Evolutionary conservation across 2,113 vertebrate genomes (phyloP).

Genomic region (Coracopsis vasa): DNA sequence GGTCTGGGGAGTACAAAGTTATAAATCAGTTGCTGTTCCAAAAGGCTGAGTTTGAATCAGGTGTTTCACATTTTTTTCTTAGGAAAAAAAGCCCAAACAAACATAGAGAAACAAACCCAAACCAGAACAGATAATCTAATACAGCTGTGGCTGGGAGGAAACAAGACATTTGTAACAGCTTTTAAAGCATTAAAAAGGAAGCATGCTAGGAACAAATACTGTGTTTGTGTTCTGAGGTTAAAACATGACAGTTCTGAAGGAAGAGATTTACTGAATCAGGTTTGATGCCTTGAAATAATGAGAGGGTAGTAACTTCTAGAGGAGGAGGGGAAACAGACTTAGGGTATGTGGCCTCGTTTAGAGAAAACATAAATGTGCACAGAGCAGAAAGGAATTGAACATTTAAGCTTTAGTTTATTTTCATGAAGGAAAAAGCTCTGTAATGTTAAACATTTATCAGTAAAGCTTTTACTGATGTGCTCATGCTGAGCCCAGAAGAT

Average conservation of each 20-base stretch:
- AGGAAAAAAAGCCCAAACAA: neutral
- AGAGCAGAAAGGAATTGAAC: neutral
- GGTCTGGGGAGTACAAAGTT: neutral
- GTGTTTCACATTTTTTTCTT: neutral
- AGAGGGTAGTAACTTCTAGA: neutral
- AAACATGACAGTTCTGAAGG: conserved; percentile 54
- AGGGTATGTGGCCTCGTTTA: conserved; percentile 18
- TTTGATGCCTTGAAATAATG: conserved; percentile 57
- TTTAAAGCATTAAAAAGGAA: conserved; percentile 60
- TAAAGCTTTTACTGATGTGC: neutral
- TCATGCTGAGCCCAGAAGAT: neutral
- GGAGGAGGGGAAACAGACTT: neutral
- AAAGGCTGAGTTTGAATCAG: conserved; percentile 33
- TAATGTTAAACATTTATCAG: conserved; percentile 22
- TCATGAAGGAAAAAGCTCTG: neutral
- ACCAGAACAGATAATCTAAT: conserved; percentile 31
- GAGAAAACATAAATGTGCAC: conserved; percentile 10
- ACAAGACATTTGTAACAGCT: conserved; percentile 45
- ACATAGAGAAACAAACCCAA: neutral
- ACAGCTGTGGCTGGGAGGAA: conserved; percentile 36
- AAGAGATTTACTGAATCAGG: conserved; percentile 47
- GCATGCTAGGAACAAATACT: conserved; percentile 42
- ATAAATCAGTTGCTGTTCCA: conserved; percentile 12
- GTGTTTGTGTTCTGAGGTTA: conserved; percentile 56
- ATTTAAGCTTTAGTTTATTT: conserved; percentile 9